Evolutionary conservation across 2,113 vertebrate species (phyloP).

Genomic region (Emydocephalus ijimae): DNA sequence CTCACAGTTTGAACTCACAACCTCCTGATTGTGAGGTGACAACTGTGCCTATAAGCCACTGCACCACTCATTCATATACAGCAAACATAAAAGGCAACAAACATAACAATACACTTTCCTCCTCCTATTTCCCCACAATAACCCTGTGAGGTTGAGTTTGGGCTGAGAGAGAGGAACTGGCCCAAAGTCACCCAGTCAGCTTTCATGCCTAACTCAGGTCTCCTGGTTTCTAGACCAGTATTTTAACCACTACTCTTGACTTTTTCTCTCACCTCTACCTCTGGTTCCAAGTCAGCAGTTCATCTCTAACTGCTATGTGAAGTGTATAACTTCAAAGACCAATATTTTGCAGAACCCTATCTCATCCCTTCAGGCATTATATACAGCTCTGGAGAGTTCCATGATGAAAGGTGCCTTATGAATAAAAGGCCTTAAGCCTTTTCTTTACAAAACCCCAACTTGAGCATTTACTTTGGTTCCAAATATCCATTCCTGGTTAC

Average conservation of each 20-base stretch:
- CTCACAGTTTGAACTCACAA: no score
- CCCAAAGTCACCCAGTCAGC: background rate
- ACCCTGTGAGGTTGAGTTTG: background rate
- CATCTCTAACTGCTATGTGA: background rate
- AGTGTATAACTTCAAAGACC: background rate
- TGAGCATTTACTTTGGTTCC: constrained; percentile 48
- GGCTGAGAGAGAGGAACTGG: background rate
- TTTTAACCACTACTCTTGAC: background rate
- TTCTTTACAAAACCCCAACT: constrained; percentile 25
- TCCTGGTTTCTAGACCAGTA: background rate
- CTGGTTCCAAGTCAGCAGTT: background rate
- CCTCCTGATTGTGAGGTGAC: no score
- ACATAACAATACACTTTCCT: background rate
- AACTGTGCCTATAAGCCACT: no score
- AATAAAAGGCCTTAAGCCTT: constrained; percentile 37
- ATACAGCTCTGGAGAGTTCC: background rate
- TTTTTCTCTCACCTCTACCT: background rate
- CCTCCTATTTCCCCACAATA: background rate
- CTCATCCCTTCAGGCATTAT: background rate
- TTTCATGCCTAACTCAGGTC: background rate
- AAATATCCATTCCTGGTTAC: constrained; percentile 46
- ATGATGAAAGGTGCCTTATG: constrained; percentile 40
- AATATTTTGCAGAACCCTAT: constrained; percentile 15
- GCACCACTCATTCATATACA: no score
- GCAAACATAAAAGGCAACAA: background rate